Base-by-base conservation (phyloP, 2,797 vertebrate genomes). In the Chiropotes sagulatus region DNA sequence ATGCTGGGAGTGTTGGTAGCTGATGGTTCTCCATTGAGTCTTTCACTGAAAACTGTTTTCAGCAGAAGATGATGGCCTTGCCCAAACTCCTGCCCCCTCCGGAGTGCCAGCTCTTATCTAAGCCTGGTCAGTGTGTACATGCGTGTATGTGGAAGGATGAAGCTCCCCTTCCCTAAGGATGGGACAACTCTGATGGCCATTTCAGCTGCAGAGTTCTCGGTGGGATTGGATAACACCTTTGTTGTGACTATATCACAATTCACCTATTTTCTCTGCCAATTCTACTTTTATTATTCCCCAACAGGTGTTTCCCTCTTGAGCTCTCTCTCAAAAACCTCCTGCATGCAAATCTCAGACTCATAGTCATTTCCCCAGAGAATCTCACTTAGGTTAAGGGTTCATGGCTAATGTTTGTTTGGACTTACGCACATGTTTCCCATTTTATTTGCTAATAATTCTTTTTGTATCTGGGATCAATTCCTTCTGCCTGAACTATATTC, bases 371-470 rank as follows among this genome's bases (percentile, higher is more conserved):
- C 13, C 24, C 48, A 76, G 76, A 52, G 61, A 80, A 70, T 64
- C 36, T n/a, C 14, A 36, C 50, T 50, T 73, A 88, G n/a, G 54
- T 87, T 44, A 61, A 73, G 22, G 2, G 24, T 50, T n/a, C 24
- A 73, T 33, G 46, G 57, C 24, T 41, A 90, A 6, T 61, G 73
- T 87, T 94, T 87, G 79, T 84, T 94, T 87, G 78, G 79, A 72
- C 12, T 78, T 80, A 83, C 20, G 30, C 19, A 28, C 4, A 1
- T 76, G 80, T 95, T 97, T 94, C 87, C 39, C n/a, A 57, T 92
- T 96, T 95, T 87, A 79, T 90, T 92, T 92, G 64, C n/a, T 70
- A 80, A 26, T 33, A 89, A 86, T 96, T 84, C 54, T 92, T 94
- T 67, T 78, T 91, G 20, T n/a, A 30, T 90, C 41, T 90, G 50